Evolutionary conservation across 2,797 vertebrate genomes (phyloP).

Genomic region (Dromococcyx pavoninus): DNA sequence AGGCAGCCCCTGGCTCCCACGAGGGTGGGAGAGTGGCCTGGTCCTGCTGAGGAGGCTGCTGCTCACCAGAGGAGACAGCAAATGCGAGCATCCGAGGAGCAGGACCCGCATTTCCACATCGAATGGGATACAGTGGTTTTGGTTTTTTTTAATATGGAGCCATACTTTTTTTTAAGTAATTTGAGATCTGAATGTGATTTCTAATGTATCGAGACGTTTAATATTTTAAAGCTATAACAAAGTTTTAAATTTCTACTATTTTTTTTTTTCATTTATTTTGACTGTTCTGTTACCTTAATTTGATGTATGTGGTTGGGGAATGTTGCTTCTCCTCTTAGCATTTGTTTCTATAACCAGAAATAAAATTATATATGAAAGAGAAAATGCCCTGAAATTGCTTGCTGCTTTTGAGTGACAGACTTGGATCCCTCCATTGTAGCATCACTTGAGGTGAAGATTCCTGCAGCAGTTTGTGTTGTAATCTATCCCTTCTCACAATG

Average conservation of each 20-base stretch:
- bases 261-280: conserved; percentile 73
- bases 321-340: conserved; percentile 77
- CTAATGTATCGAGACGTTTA: conserved; percentile 76
- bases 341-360: conserved; percentile 83
- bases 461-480: background rate
- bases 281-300: conserved; percentile 76
- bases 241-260: conserved; percentile 76
- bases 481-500: background rate
- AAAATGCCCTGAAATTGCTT: background rate
- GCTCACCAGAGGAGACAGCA: background rate
- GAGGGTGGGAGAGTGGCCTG: background rate
- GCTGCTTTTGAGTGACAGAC: background rate
- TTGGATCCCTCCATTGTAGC: background rate
- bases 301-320: conserved; percentile 77
- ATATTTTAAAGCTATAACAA: conserved; percentile 82
- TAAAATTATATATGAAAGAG: conserved; percentile 80
- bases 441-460: background rate
- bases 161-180: conserved; percentile 74
- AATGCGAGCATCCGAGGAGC: background rate
- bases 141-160: conserved; percentile 66
- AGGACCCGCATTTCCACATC: conserved; percentile 55
- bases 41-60: background rate
- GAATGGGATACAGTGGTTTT: conserved; percentile 73
- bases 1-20: background rate
- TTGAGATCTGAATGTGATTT: conserved; percentile 81